Evolutionary conservation across 2,888 invertebrate genomes (phyloP).

Genomic region (Epinotia brunnichana): DNA sequence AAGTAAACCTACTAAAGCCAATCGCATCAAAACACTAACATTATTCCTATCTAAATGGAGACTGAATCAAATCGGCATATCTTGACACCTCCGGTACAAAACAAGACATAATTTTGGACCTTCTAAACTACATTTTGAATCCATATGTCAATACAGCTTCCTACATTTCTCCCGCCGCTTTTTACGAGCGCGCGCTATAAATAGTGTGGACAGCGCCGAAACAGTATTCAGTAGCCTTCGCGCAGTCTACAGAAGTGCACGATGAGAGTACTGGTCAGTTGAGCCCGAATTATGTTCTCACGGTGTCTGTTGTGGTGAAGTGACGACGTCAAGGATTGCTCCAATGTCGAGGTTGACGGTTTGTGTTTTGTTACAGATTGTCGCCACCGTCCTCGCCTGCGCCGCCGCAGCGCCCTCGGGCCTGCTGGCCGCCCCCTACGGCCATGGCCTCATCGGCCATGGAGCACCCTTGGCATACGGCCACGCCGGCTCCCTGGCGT

Average conservation of each 20-base stretch:
- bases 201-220: constrained; percentile 70
- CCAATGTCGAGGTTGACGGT: constrained; percentile 31
- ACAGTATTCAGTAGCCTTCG: constrained; percentile 82
- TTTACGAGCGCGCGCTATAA: constrained; percentile 75
- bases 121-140: constrained; percentile 18
- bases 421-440: constrained; percentile 46
- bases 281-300: not conserved
- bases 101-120: constrained; percentile 9
- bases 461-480: constrained; percentile 51
- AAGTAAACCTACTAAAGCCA: not conserved
- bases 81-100: not conserved
- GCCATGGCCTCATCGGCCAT: constrained; percentile 46
- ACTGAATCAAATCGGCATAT: constrained; percentile 1
- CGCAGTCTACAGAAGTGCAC: constrained; percentile 83
- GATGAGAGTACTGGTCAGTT: constrained; percentile 83
- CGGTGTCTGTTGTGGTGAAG: constrained; percentile 17
- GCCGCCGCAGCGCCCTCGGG: constrained; percentile 50
- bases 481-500: constrained; percentile 55
- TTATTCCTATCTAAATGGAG: not conserved
- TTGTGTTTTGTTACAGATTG: constrained; percentile 75
- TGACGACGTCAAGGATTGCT: constrained; percentile 7
- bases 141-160: constrained; percentile 59
- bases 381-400: constrained; percentile 77
- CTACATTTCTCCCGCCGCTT: constrained; percentile 51
- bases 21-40: not conserved